phyloP scores from a whole-genome alignment of 1,140 invertebrate genomes.

The Proales similis region DNA sequence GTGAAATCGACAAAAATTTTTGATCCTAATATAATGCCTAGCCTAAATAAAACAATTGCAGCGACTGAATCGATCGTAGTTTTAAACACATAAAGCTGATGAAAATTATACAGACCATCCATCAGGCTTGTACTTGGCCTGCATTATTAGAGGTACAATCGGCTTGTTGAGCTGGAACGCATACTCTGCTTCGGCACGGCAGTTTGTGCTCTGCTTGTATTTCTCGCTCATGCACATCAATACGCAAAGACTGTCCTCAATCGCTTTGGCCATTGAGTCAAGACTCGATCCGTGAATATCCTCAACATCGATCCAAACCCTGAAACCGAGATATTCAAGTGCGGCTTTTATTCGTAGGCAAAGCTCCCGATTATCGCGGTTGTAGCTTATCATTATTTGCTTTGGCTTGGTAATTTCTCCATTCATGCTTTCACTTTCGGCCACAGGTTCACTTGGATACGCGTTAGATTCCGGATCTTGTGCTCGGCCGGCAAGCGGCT shows the following conservation, averaged over 20 bases:
- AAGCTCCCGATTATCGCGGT: conserved; percentile 6
- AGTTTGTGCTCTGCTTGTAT: conserved; percentile 24
- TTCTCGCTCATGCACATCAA: conserved; percentile 41
- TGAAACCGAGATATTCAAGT: conserved; percentile 1
- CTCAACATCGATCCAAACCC: conserved; percentile 42
- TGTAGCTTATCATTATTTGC: conserved; percentile 19
- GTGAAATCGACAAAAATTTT: conserved; percentile 31
- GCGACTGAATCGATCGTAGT: neutral
- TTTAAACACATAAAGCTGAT: neutral
- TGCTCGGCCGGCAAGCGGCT: too few relatives aligned
- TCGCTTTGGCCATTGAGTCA: conserved; percentile 52
- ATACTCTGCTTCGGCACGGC: conserved; percentile 46
- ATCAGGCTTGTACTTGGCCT: conserved; percentile 44
- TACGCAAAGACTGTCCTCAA: conserved; percentile 47
- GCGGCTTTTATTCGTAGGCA: conserved; percentile 12
- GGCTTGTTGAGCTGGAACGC: conserved; percentile 43
- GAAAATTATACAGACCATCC: conserved; percentile 44
- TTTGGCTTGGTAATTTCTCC: too few relatives aligned
- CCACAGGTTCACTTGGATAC: too few relatives aligned
- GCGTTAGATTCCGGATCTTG: too few relatives aligned
- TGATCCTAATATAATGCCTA: conserved; percentile 31
- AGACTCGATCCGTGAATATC: conserved; percentile 43
- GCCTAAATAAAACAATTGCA: neutral
- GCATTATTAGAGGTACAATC: conserved; percentile 45
- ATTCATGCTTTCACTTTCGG: too few relatives aligned